Conservation (phyloP, 2,113 vertebrate species). For the Rana temporaria region DNA sequence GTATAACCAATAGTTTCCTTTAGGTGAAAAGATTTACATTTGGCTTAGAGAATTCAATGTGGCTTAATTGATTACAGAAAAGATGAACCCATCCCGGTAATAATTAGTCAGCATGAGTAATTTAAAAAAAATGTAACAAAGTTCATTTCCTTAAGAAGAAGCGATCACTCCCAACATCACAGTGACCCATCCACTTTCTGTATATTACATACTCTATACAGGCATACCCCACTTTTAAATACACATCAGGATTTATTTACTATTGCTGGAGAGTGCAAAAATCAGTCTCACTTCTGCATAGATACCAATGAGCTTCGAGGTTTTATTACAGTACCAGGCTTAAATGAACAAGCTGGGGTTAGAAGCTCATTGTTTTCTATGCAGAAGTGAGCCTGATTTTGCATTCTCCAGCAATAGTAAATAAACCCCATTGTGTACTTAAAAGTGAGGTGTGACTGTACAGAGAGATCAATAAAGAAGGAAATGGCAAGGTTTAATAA, state of each 20-base stretch:
- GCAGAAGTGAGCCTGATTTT: too few relatives aligned
- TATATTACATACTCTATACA: conserved; percentile 20
- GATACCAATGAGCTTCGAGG: too few relatives aligned
- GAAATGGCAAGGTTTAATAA: conserved; percentile 23
- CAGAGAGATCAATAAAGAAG: conserved; percentile 21
- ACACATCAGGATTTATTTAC: too few relatives aligned
- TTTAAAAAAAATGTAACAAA: conserved; percentile 22
- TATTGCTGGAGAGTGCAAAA: too few relatives aligned
- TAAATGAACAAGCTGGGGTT: too few relatives aligned
- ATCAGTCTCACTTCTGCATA: too few relatives aligned
- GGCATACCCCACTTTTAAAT: too few relatives aligned
- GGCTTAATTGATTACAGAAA: not conserved
- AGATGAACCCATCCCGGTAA: conserved; percentile 11
- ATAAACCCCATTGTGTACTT: too few relatives aligned
- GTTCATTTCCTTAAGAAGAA: conserved; percentile 12
- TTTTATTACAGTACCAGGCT: too few relatives aligned
- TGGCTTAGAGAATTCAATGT: not conserved
- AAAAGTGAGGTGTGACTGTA: too few relatives aligned
- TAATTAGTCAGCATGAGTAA: conserved; percentile 34
- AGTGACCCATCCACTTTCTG: conserved; percentile 4
- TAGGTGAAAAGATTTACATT: not conserved
- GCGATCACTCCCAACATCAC: conserved; percentile 14
- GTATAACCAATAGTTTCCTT: not conserved
- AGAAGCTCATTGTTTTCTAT: too few relatives aligned
- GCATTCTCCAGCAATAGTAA: too few relatives aligned